Evolutionary conservation across 2,888 invertebrate genomes (phyloP).

Genomic region (Lamellibrachia satsuma): DNA sequence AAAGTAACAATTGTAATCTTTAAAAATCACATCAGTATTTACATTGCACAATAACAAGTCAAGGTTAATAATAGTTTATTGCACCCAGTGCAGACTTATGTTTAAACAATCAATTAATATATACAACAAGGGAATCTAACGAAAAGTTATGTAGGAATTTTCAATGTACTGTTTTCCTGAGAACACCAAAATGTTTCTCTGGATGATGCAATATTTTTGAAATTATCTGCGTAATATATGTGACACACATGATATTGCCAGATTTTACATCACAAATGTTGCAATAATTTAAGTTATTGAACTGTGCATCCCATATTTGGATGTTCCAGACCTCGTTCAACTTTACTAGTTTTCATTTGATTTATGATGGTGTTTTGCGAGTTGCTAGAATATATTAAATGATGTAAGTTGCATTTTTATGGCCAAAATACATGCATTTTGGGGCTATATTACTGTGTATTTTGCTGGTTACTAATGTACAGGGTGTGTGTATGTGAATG

Average conservation of each 20-base stretch:
- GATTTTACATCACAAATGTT: background rate
- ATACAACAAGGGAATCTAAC: background rate
- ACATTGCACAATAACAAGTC: background rate
- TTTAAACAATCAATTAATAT: background rate
- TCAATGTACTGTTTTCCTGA: background rate
- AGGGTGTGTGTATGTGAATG: background rate
- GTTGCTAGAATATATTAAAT: background rate
- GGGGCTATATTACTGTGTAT: too few relatives aligned
- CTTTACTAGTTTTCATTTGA: background rate
- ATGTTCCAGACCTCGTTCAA: background rate
- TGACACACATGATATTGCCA: background rate
- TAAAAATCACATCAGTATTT: background rate
- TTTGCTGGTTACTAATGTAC: background rate
- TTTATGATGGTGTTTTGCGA: background rate
- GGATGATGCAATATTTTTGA: background rate
- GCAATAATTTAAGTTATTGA: background rate
- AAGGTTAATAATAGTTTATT: background rate
- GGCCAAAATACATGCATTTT: background rate
- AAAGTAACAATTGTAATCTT: background rate
- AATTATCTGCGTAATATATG: background rate
- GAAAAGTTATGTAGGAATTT: background rate
- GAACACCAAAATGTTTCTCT: background rate
- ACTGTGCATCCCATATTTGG: background rate
- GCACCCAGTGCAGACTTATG: background rate
- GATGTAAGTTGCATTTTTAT: background rate